Evolutionary conservation across 2,797 vertebrate species (phyloP), one percentile per base, ranked within the genome.

Genomic region (Chaetophractus vellerosus): DNA sequence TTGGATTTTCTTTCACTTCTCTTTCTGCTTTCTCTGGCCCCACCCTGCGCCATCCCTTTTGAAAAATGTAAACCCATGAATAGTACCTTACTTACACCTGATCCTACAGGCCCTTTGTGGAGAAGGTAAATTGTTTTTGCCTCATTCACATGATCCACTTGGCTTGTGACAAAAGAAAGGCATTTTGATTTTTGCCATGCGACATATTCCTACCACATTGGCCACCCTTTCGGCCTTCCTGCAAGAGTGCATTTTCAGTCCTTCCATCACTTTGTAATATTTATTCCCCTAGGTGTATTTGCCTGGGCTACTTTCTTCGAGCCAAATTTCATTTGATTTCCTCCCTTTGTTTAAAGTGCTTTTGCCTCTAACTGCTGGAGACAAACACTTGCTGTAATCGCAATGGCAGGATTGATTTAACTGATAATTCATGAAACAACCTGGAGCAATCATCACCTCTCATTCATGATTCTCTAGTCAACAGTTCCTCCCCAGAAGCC

Each of bases 371-470:
- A 91, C 87, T 90, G 57, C 68, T 93, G 59, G 57, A 94, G 74
- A 94, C 59, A 97, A 97, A 96, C 95, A 96, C 45, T 18, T 18
- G 84, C 71, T 94, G 92, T 93, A 84, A 92, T 96, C 88, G 66
- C 64, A 93, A 95, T 72, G 80, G 36, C 69, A 95, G 83, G 38
- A 31, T 79, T 89, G 94, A 97, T 96, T 95, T 93, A 41, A 91
- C 94, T 63, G 95, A 95, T 98, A 96, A 95, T 84, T 96, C 86
- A 92, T 72, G 95, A 90, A 96, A 93, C 85, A 96, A 88, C 95
- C 38, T 94, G 92, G 79, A 92, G 74, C 76, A 91, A 90, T 94
- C 95, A 93, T 95, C 93, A 81, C 82, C 15, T 88, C 57, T 94
- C 48, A 33, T 72, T 93, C 87, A 85, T 11, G 66, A 78, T 92